A percentile compares a stretch with the other conserved stretches of the same genome.
phyloP scores from a whole-genome alignment of 2,113 vertebrate genomes.

The Corapipo altera region DNA sequence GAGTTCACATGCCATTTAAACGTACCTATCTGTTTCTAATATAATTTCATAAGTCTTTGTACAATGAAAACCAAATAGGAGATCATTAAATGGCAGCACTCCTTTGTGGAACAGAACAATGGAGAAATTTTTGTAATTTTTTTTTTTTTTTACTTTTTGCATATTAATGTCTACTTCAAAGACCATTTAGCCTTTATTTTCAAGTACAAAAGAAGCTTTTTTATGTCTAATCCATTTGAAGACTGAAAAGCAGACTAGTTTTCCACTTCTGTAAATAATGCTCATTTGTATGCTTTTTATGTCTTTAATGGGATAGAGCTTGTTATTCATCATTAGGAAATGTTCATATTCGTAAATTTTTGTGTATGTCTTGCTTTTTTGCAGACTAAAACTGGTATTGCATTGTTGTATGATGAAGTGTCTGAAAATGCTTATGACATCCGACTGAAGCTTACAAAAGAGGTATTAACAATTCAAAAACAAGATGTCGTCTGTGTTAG shows the following conservation, averaged over 20 bases:
- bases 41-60: background rate
- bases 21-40: background rate
- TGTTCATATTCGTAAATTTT: background rate
- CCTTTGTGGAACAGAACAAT: background rate
- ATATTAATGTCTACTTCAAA: background rate
- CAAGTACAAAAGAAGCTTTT: background rate
- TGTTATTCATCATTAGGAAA: background rate
- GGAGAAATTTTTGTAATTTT: background rate
- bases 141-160: background rate
- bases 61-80: background rate
- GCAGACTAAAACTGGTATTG: constrained; percentile 89
- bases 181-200: background rate
- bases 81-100: background rate
- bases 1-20: background rate
- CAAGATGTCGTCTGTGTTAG: constrained; percentile 88
- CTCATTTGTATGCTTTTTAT: background rate
- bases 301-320: background rate
- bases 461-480: constrained; percentile 88
- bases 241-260: background rate
- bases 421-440: constrained; percentile 86
- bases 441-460: constrained; percentile 88
- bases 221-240: background rate
- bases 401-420: constrained; percentile 82
- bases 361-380: constrained; percentile 44
- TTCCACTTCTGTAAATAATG: background rate